Conservation (phyloP, 2,888 invertebrate species). For the Sialis lutaria region DNA sequence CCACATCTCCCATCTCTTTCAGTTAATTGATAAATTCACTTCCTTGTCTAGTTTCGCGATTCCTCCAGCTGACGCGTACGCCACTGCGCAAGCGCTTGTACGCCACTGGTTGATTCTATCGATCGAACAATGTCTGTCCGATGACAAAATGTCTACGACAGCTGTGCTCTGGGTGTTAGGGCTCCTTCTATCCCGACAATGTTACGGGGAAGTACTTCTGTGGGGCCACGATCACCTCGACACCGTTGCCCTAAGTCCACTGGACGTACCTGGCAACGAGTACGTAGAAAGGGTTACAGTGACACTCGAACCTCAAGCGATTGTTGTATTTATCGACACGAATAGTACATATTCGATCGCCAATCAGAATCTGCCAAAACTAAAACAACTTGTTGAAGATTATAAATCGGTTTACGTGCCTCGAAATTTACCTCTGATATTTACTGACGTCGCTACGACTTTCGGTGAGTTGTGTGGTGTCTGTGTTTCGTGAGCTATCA, state of each 20-base stretch:
- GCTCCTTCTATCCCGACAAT: neutral
- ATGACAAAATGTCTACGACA: constrained; percentile 2
- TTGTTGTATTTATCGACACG: constrained; percentile 3
- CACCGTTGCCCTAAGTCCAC: constrained; percentile 2
- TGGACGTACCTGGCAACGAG: neutral
- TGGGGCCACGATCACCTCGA: constrained; percentile 4
- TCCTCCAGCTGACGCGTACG: neutral
- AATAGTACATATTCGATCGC: neutral
- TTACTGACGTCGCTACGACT: neutral
- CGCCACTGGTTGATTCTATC: neutral
- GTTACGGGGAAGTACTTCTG: constrained; percentile 2
- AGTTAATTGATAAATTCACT: no score
- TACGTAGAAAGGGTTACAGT: constrained; percentile 2
- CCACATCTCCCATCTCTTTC: no score
- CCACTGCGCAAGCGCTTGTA: neutral
- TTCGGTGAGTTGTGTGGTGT: neutral
- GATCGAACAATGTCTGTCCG: neutral
- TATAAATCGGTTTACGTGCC: constrained; percentile 3
- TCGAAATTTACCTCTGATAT: constrained; percentile 1
- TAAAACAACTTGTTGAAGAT: constrained; percentile 6
- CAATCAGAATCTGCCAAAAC: constrained; percentile 5
- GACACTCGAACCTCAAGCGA: neutral
- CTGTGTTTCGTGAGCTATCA: neutral
- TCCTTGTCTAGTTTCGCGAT: neutral
- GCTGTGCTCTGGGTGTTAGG: neutral